Evolutionary conservation across 2,113 vertebrate species (phyloP).

Genomic region (Odontophorus gujanensis): DNA sequence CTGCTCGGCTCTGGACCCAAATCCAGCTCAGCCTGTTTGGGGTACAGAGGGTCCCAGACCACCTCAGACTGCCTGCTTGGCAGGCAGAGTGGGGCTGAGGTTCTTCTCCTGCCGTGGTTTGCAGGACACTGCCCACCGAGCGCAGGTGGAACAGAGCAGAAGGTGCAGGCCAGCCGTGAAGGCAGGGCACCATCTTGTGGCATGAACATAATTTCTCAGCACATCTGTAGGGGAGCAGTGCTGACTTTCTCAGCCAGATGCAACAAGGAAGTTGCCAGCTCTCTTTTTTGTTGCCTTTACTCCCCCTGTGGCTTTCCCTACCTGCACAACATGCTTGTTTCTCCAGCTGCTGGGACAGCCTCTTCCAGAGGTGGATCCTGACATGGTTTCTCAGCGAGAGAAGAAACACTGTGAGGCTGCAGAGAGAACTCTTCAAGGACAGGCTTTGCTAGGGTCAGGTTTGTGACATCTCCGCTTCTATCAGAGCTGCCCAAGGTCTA

Average conservation of each 20-base stretch:
- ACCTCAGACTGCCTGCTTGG: not conserved
- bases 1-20: rapidly evolving
- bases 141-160: rapidly evolving
- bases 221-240: not conserved
- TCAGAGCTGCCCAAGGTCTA: not conserved
- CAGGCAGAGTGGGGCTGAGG: not conserved
- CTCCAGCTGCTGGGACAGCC: not conserved
- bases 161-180: not conserved
- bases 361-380: not conserved
- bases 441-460: not conserved
- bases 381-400: not conserved
- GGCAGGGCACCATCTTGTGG: constrained; percentile 61
- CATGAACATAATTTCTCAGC: not conserved
- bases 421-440: not conserved
- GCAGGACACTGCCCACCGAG: not conserved
- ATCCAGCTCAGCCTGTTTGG: not conserved
- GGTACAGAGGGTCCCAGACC: not conserved
- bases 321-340: not conserved
- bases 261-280: not conserved
- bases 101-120: not conserved
- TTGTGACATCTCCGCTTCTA: not conserved
- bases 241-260: not conserved
- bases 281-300: rapidly evolving
- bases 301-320: not conserved
- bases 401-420: rapidly evolving